Conservation (phyloP, 2,888 invertebrate genomes). For the Phortica okadai region DNA sequence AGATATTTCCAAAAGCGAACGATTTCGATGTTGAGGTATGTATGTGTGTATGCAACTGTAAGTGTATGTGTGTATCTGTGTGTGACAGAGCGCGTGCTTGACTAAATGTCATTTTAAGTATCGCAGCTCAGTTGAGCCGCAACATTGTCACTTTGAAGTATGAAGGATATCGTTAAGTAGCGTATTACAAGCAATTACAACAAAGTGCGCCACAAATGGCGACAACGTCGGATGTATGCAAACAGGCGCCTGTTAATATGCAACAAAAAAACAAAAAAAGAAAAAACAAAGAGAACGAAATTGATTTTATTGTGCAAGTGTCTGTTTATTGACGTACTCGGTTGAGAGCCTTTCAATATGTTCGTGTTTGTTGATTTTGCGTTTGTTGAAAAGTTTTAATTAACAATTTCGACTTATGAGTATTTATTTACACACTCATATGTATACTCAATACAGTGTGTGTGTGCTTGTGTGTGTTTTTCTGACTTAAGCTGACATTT, state of each 20-base stretch:
- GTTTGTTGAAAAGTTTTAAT: constrained; percentile 67
- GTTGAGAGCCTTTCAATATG: background rate
- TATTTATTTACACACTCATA: constrained; percentile 19
- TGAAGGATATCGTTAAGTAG: constrained; percentile 25
- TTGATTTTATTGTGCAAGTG: constrained; percentile 10
- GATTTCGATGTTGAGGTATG: constrained; percentile 88
- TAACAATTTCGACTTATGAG: constrained; percentile 67
- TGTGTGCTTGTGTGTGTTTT: constrained; percentile 47
- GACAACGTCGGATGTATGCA: background rate
- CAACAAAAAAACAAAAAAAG: background rate
- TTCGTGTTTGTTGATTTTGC: constrained; percentile 56
- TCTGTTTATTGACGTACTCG: background rate
- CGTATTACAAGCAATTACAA: constrained; percentile 26
- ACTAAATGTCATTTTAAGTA: background rate
- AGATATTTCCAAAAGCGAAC: constrained; percentile 82
- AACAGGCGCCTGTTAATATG: constrained; percentile 16
- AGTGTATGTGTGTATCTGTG: background rate
- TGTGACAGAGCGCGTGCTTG: background rate
- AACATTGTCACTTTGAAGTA: constrained; percentile 1
- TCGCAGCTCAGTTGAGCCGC: background rate
- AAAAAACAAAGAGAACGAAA: no score
- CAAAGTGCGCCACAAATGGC: constrained; percentile 9
- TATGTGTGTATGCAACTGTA: constrained; percentile 31
- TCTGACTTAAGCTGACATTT: constrained; percentile 65
- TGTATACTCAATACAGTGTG: background rate